Conservation (phyloP, 2,888 invertebrate genomes). For the Drosophila robusta region DNA sequence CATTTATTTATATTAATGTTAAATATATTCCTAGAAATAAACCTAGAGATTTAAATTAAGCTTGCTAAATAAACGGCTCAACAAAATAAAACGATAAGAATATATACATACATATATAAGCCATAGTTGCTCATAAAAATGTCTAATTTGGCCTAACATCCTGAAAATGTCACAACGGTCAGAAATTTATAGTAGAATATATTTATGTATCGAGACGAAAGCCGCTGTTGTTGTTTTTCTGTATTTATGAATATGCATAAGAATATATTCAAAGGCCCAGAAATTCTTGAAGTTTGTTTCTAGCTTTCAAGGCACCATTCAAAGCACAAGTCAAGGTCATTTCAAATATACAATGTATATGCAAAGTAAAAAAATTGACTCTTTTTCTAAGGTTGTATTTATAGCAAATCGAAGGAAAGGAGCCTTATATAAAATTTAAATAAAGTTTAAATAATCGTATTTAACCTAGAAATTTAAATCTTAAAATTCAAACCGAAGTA, state of each 20-base stretch:
- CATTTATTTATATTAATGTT: slow-evolving; percentile 1
- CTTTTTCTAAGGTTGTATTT: background rate
- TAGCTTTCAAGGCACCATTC: background rate
- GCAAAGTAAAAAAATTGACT: background rate
- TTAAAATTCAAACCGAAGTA: background rate
- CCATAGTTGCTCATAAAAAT: no score
- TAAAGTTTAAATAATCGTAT: background rate
- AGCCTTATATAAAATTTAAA: background rate
- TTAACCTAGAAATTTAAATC: background rate
- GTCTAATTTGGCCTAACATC: no score
- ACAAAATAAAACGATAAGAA: no score
- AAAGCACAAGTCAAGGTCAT: slow-evolving; percentile 7
- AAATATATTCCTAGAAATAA: background rate
- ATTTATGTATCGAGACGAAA: background rate
- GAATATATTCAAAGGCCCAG: background rate
- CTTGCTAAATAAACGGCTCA: background rate
- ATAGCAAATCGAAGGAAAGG: background rate
- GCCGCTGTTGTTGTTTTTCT: no score
- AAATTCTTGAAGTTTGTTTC: background rate
- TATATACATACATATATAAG: no score
- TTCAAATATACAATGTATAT: background rate
- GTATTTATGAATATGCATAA: background rate
- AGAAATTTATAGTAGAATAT: background rate
- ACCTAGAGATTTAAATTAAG: background rate
- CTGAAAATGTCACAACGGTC: background rate